Evolutionary conservation across 1,140 invertebrate species (phyloP).

Genomic region (Manduca sexta): DNA sequence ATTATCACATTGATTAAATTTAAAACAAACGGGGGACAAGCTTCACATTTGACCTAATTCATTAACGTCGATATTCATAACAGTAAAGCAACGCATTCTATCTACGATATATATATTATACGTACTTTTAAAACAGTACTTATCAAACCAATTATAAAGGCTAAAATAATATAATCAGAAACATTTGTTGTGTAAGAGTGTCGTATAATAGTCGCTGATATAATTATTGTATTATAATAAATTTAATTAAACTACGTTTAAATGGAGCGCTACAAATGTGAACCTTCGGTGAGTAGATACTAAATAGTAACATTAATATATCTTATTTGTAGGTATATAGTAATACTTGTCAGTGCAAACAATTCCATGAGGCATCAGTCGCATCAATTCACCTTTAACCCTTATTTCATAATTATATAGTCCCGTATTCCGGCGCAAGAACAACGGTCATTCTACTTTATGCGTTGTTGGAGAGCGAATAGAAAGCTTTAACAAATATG

Average conservation of each 20-base stretch:
- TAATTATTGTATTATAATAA: background rate
- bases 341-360: background rate
- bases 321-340: background rate
- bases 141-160: background rate
- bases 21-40: background rate
- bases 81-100: no score
- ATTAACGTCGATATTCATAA: no score
- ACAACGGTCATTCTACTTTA: background rate
- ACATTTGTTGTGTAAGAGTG: background rate
- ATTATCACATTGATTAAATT: background rate
- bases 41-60: background rate
- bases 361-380: slow-evolving; percentile 2
- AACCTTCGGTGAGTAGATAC: slow-evolving; percentile 14
- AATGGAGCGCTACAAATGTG: slow-evolving; percentile 24
- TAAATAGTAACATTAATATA: background rate
- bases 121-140: background rate
- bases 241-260: background rate
- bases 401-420: slow-evolving; percentile 11
- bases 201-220: background rate
- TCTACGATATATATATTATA: background rate
- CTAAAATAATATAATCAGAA: background rate
- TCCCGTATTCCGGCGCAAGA: background rate
- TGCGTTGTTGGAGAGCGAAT: background rate
- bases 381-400: slow-evolving; percentile 16
- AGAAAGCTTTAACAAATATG: background rate